These are phyloP conservation scores for Amazona vittata DNA, from an alignment of 2,113 vertebrate species.

Conservation along the genomic window DNA sequence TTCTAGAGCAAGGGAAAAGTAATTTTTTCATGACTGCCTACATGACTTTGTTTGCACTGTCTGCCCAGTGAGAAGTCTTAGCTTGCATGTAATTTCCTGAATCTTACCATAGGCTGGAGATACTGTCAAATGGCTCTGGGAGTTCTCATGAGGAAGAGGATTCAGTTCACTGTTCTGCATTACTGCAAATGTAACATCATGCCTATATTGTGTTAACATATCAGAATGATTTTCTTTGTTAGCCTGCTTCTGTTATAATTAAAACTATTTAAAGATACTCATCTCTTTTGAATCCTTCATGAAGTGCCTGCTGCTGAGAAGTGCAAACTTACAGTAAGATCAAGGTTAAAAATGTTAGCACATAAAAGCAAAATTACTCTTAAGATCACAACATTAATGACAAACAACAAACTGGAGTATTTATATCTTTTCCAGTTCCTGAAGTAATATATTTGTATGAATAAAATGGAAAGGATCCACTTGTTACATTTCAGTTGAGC, in stretches of 20 bases:
- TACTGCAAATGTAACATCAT: neutral
- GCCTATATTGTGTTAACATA: neutral
- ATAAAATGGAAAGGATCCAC: neutral
- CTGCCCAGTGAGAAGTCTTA: neutral
- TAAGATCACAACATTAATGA: neutral
- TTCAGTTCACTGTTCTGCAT: neutral
- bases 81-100: neutral
- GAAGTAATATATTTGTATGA: neutral
- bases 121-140: neutral
- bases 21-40: neutral
- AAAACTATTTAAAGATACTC: neutral
- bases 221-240: neutral
- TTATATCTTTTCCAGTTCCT: neutral
- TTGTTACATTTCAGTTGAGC: neutral
- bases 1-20: neutral
- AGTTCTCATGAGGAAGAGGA: neutral
- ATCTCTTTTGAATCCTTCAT: neutral
- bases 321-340: neutral
- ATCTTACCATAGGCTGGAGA: neutral
- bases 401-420: neutral
- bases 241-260: neutral
- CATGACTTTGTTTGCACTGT: neutral
- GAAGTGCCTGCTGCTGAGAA: neutral
- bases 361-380: neutral
- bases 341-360: neutral